Conservation (phyloP, 2,113 vertebrate species). For the Petrocephalus microphthalmus region DNA sequence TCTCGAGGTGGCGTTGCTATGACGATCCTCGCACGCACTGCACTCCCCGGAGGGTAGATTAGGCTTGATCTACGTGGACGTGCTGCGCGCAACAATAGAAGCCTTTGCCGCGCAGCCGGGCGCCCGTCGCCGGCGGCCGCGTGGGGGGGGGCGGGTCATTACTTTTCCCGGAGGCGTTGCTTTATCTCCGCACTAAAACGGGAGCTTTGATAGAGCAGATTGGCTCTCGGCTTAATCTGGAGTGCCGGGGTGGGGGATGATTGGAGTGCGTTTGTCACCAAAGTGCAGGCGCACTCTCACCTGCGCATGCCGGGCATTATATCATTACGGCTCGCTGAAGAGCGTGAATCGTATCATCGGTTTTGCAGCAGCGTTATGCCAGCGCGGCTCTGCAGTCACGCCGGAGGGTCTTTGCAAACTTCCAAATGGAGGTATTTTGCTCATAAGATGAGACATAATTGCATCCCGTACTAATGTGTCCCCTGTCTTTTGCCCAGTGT, state of each 20-base stretch:
- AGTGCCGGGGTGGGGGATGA: neutral
- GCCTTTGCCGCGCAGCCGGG: neutral
- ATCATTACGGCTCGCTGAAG: neutral
- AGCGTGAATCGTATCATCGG: neutral
- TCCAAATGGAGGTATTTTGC: too few relatives aligned
- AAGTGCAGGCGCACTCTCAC: neutral
- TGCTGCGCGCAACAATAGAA: constrained; percentile 9
- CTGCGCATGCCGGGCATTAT: neutral
- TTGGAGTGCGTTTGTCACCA: neutral
- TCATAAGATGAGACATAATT: neutral
- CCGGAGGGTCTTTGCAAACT: neutral
- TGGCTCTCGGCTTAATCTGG: neutral
- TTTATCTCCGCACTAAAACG: constrained; percentile 36
- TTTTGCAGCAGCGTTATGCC: neutral
- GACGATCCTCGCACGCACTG: neutral
- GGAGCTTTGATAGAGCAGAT: neutral
- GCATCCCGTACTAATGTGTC: neutral
- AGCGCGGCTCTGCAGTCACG: neutral
- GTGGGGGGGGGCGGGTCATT: neutral
- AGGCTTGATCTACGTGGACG: neutral
- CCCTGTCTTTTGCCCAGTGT: neutral
- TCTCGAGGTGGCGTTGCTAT: neutral
- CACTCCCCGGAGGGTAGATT: neutral
- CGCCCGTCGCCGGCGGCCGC: too few relatives aligned
- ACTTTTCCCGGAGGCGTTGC: neutral